Evolutionary conservation across 2,888 invertebrate species (phyloP), one percentile per base, ranked within the genome.

Genomic region (Temnothorax unifasciatus): DNA sequence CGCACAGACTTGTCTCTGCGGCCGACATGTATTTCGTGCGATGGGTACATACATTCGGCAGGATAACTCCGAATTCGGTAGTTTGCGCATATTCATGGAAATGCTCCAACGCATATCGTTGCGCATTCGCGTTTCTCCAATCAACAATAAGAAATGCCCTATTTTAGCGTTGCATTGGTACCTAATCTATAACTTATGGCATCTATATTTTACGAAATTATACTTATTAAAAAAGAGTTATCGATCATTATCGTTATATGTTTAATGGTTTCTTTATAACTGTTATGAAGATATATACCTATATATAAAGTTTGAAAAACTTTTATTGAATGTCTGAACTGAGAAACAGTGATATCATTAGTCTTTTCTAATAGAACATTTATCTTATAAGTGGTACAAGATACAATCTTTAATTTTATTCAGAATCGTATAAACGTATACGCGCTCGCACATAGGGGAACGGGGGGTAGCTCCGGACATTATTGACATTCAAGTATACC

Each of bases 11-110:
- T 57, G 77, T 79, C 44, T 47, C 41, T 66, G 54, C 41, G n/a
- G 83, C 47, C 69, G 83, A 88, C 74, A 83, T 84, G 83, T 82
- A 81, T 88, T 87, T 83, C 75, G 81, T 83, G 84, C 85, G 50
- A 29, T 29, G 38, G 61, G 41, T 71, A 82, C 61, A 82, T 85
- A 82, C 64, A 82, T 85, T 83, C 79, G 84, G 75, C 69, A 71
- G 83, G 73, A 63, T 79, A 83, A 83, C n/a, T 75, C 25, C 74
- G 25, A 18, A 81, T 81, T 84, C 54, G 79, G 63, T 61, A 63
- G 81, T 75, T 84, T 18, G 52, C 69, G 50, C 77, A 84, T 88
- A 88, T 88, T 88, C 84, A 88, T 88, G 85, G 81, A 66, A 73
- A 81, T 73, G 41, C 25, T 63, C 57, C 34, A 75, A 75, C 66